Base-by-base conservation (phyloP, 2,888 invertebrate species). In the Scelioninae gen. 2 region DNA sequence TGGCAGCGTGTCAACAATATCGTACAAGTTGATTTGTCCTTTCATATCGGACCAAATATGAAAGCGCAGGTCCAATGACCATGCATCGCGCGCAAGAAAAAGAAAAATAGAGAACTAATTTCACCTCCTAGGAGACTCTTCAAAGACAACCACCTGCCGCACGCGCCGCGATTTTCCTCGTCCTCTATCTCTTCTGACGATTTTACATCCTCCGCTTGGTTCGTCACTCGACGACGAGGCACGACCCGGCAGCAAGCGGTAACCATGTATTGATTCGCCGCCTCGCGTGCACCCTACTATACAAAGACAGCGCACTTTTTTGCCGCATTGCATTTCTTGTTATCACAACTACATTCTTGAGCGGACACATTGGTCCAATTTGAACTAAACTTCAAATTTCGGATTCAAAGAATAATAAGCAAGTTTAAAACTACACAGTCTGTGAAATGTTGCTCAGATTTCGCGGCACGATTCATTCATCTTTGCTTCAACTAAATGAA, bases 181-280 rank as follows among this genome's bases (percentile, higher is more conserved):
- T 46, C 67, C 9, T 35, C 64, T 37, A 25, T 5, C 16, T 16
- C 48, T 7, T 25, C 25, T 25, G n/a, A 5, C 25, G 45, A 13
- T 37, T n/a, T 19, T 31, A 9, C 9, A 2, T 39, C n/a, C 13
- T 50, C 18, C 9, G 3, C 31, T 7, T 31, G 52, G 43, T 22
- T 52, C 58, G 45, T 43, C 48, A 46, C 28, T 35, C 53, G 46
- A 64, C 68, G 53, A 77, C 68, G 53, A 77, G 74, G 73, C 71
- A 76, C 75, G 67, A 50, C 58, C 41, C 22, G 11, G 45, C 41
- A 31, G 58, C 64, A 76, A 76, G 77, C 78, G 77, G 73, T 77
- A 78, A 77, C 78, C 77, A 77, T 77, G 80, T 84, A 83, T 84
- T 80, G 84, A 84, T 84, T 83, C 75, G 79, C 76, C 79, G 69